Evolutionary conservation across 2,113 vertebrate genomes (phyloP).

Genomic region (Mormyrus iriodes): DNA sequence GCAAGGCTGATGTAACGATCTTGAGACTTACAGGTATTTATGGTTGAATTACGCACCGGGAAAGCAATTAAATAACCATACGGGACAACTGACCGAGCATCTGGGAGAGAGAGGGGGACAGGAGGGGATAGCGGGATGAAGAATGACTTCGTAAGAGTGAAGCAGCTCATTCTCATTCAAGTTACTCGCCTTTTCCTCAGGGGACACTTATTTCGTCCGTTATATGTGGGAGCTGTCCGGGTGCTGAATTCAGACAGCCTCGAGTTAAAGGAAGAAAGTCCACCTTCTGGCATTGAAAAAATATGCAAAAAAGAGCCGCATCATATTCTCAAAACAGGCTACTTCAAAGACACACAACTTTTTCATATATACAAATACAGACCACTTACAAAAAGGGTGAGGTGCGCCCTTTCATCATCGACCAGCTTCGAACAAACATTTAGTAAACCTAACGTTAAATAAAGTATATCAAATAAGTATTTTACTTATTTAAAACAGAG

Average conservation of each 20-base stretch:
- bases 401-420: not conserved
- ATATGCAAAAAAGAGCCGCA: not conserved
- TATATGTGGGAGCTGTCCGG: constrained; percentile 43
- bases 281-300: not conserved
- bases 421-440: not conserved
- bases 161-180: not conserved
- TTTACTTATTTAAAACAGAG: not conserved
- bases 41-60: not conserved
- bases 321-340: not conserved
- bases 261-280: not conserved
- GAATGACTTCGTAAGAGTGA: not conserved
- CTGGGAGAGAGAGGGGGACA: not conserved
- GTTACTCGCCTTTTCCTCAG: not conserved
- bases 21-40: not conserved
- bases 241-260: constrained; percentile 39
- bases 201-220: not conserved
- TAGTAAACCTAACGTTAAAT: not conserved
- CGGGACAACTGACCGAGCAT: too few relatives aligned
- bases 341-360: not conserved
- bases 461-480: not conserved
- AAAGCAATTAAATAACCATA: not conserved
- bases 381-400: not conserved
- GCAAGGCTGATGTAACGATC: not conserved
- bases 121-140: not conserved
- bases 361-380: not conserved